Conservation (phyloP, 2,888 invertebrate species). For the Lasioglossum zephyrum region DNA sequence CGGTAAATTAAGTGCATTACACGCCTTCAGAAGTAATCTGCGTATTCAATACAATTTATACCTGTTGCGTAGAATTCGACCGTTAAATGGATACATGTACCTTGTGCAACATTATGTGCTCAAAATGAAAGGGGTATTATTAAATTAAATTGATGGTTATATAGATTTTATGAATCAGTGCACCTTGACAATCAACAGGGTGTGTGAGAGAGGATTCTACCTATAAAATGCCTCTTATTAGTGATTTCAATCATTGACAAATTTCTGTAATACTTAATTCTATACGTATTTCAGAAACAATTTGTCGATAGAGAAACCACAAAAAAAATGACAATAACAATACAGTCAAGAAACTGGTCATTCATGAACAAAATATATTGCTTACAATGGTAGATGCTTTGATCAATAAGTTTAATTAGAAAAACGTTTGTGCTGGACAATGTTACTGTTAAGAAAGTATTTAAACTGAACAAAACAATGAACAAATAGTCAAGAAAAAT, state of each 20-base stretch:
- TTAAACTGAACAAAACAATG: not conserved
- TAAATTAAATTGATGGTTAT: not conserved
- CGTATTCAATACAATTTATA: constrained; percentile 7
- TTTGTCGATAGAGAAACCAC: too few relatives aligned
- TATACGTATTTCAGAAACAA: not conserved
- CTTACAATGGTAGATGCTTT: too few relatives aligned
- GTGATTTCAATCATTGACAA: not conserved
- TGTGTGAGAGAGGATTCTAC: not conserved
- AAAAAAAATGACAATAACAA: too few relatives aligned
- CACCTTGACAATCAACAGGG: not conserved
- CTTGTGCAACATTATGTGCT: not conserved
- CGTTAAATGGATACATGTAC: not conserved
- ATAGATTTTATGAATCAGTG: not conserved
- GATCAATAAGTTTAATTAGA: too few relatives aligned
- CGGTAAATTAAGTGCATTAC: constrained; percentile 14
- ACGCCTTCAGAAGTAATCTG: constrained; percentile 13
- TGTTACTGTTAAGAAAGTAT: not conserved
- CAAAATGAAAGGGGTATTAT: not conserved
- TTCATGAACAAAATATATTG: too few relatives aligned
- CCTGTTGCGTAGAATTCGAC: not conserved
- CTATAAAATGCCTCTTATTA: not conserved
- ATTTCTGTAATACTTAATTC: not conserved
- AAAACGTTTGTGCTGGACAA: not conserved
- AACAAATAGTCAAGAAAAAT: not conserved
- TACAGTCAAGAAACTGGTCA: too few relatives aligned